phyloP scores from a whole-genome alignment of 1,140 invertebrate species.

The Drosophila lacteicornis region DNA sequence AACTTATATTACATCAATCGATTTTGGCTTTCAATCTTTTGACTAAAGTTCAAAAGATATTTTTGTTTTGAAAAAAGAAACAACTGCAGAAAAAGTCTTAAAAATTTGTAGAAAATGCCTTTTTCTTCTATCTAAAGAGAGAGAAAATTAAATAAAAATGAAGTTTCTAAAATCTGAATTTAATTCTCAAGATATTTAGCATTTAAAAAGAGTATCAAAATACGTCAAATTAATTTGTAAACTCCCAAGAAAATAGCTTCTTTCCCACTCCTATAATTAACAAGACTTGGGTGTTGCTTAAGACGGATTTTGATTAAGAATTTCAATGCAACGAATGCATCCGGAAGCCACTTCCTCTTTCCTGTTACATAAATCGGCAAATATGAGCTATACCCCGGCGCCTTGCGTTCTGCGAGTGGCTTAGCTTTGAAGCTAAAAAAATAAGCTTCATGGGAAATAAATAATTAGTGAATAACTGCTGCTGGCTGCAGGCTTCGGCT shows the following conservation, averaged over 20 bases:
- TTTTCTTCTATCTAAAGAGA: too few species aligned
- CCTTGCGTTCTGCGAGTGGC: constrained; percentile 25
- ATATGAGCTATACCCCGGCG: constrained; percentile 14
- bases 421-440: constrained; percentile 28
- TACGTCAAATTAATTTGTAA: background rate
- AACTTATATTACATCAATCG: too few species aligned
- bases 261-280: background rate
- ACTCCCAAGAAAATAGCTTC: background rate
- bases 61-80: too few species aligned
- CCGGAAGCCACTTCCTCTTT: constrained; percentile 29
- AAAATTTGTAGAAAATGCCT: too few species aligned
- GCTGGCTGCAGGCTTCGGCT: constrained; percentile 2
- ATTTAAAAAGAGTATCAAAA: background rate
- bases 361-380: constrained; percentile 30
- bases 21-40: too few species aligned
- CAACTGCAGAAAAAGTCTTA: too few species aligned
- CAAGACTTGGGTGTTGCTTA: background rate
- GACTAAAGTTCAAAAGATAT: too few species aligned
- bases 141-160: too few species aligned
- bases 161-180: too few species aligned
- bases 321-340: constrained; percentile 5
- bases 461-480: constrained; percentile 67
- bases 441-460: constrained; percentile 71
- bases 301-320: background rate
- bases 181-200: background rate